Conservation (phyloP, 2,888 invertebrate species). For the Pseudoips prasinana region DNA sequence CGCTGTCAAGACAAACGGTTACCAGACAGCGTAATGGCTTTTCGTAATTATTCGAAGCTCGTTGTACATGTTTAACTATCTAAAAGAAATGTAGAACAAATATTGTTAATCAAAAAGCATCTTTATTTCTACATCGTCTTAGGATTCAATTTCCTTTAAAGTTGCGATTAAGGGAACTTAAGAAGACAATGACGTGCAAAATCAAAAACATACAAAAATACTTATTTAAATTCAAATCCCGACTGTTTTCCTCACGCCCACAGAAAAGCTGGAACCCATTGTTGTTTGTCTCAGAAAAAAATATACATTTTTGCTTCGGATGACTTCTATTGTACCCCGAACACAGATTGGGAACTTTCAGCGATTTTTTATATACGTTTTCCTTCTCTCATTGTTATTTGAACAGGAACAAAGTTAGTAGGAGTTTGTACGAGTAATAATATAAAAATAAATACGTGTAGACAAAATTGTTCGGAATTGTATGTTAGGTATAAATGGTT, state of each 20-base stretch:
- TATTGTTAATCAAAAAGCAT: background rate
- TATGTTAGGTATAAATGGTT: too few relatives aligned
- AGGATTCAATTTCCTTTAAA: too few relatives aligned
- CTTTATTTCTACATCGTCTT: too few relatives aligned
- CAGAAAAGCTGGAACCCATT: conserved; percentile 1
- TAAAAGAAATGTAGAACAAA: background rate
- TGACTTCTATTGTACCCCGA: conserved; percentile 5
- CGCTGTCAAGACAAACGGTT: too few relatives aligned
- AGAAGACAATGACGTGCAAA: background rate
- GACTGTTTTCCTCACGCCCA: background rate
- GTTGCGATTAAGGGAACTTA: too few relatives aligned
- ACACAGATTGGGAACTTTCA: conserved; percentile 7
- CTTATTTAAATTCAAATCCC: conserved; percentile 8
- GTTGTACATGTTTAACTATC: too few relatives aligned
- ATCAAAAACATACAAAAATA: conserved; percentile 3
- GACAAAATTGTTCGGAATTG: too few relatives aligned
- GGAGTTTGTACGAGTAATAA: too few relatives aligned
- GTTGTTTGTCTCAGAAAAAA: conserved; percentile 1
- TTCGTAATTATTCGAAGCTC: too few relatives aligned
- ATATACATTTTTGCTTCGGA: conserved; percentile 3
- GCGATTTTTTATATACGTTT: conserved; percentile 9
- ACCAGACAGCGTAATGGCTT: too few relatives aligned
- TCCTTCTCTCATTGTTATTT: conserved; percentile 7
- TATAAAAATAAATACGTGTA: background rate
- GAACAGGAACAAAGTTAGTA: background rate